These are phyloP conservation scores for Chelonoidis abingdonii DNA, from an alignment of 2,113 vertebrate species.

Conservation along the genomic window DNA sequence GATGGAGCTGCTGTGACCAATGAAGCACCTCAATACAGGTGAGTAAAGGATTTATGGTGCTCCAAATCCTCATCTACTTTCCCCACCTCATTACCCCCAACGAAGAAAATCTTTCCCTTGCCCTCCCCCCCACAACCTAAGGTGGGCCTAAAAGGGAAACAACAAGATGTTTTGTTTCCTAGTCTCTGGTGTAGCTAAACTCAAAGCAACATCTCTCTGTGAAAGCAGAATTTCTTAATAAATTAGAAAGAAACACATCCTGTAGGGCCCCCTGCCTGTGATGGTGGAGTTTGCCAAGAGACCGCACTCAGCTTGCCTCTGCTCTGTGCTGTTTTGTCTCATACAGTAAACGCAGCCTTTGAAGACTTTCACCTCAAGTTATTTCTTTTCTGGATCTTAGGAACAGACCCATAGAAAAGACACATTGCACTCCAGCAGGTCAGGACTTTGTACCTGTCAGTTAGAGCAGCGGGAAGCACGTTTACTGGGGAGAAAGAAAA, in stretches of 20 bases:
- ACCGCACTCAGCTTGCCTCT: slow-evolving; percentile 8
- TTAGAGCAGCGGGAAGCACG: not conserved
- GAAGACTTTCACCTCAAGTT: slow-evolving; percentile 50
- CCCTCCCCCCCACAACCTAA: not conserved
- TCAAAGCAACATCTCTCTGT: not conserved
- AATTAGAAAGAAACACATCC: slow-evolving; percentile 20
- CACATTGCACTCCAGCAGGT: slow-evolving; percentile 2
- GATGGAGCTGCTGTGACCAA: not conserved
- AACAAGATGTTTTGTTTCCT: not conserved
- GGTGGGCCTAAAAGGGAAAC: not conserved
- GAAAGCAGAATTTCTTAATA: slow-evolving; percentile 39
- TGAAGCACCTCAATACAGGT: not conserved
- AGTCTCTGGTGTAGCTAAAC: slow-evolving; percentile 21
- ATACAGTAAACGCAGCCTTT: slow-evolving; percentile 46
- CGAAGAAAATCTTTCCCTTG: not conserved
- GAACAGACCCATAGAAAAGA: slow-evolving; percentile 12
- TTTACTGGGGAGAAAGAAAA: not conserved
- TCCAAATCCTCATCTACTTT: not conserved
- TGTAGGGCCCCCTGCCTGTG: slow-evolving; percentile 13
- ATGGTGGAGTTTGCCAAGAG: slow-evolving; percentile 26
- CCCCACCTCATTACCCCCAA: not conserved
- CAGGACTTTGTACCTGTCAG: not conserved
- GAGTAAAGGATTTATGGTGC: not conserved
- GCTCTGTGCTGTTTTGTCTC: slow-evolving; percentile 39
- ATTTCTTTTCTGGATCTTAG: slow-evolving; percentile 43